Conservation (phyloP, 2,113 vertebrate genomes). For the Grammomys dolichurus region DNA sequence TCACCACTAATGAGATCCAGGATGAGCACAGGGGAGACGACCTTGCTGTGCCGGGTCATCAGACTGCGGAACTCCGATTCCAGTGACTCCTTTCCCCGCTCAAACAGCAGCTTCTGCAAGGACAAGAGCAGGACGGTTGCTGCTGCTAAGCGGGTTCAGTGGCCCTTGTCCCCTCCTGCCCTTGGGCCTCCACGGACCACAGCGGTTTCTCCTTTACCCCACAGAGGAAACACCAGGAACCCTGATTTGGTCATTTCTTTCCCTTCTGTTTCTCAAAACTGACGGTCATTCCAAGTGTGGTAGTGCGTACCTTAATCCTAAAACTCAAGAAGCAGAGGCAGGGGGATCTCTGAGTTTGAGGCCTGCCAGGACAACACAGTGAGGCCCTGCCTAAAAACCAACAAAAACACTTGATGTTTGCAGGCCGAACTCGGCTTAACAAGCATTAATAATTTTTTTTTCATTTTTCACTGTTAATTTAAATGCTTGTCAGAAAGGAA, state of each 20-base stretch:
- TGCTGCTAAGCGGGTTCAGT: accelerated
- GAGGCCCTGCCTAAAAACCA: neutral
- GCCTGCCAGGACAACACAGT: neutral
- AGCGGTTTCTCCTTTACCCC: neutral
- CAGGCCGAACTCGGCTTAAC: neutral
- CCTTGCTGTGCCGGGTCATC: slow-evolving; percentile 95
- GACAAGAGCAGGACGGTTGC: neutral
- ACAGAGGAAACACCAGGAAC: neutral
- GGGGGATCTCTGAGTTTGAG: neutral
- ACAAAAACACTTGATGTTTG: neutral
- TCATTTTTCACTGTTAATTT: neutral
- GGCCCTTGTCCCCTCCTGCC: neutral
- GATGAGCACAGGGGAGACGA: slow-evolving; percentile 95
- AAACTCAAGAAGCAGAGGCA: neutral
- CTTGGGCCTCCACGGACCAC: neutral
- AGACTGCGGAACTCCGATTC: slow-evolving; percentile 96
- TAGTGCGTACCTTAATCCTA: neutral
- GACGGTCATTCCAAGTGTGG: no score
- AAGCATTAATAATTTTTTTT: neutral
- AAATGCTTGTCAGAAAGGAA: neutral
- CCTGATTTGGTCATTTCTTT: neutral
- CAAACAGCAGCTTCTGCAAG: slow-evolving; percentile 95
- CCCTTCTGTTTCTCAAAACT: neutral
- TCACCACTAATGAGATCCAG: slow-evolving; percentile 94
- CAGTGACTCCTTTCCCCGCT: slow-evolving; percentile 96